Evolutionary conservation across 2,797 vertebrate species (phyloP), one percentile per base, ranked within the genome.

Genomic region (Telmatherina bonti): DNA sequence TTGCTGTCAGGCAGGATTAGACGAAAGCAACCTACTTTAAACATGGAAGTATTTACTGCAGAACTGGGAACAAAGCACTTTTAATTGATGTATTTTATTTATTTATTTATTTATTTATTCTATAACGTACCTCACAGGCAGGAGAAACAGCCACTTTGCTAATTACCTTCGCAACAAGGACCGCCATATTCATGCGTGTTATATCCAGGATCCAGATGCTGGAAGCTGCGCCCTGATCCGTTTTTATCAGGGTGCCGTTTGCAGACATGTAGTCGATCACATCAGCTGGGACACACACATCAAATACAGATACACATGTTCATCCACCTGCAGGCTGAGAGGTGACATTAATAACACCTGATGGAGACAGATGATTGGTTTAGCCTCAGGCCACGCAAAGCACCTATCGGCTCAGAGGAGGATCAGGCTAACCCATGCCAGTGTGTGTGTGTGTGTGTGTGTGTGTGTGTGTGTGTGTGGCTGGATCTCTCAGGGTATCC

Each of bases 271-370:
- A 65, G 27, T 67, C n/a, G 51, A 11, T 20, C 20, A 51, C 33
- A 70, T 74, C 66, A 74, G 54, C 64, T 47, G 31, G 35, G 41
- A 53, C 51, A 66, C 56, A 56, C 35, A 61, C 38, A 47, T 7
- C 51, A 53, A 53, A 27, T 26, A 10, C 45, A 51, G n/a, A 18
- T 20, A 52, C 56, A 60, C 26, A 35, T 45, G 66, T 33, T 64
- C 31, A 33, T 70, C 51, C 82, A 85, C 76, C 81, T 82, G 75
- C 82, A 72, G 73, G 84, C 74, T 72, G 71, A 85, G 83, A 35
- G 84, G 33, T 88, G 89, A 89, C 82, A 88, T 88, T 78, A 91
- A 89, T 89, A 84, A 87, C 86, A 72, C 74, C 78, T 86, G 89
- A 89, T 85, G 75, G 78, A 62, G 71, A 24, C 11, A 60, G 67